Evolutionary conservation across 2,113 vertebrate genomes (phyloP), one percentile per base, ranked within the genome.

Genomic region (Colossoma macropomum): DNA sequence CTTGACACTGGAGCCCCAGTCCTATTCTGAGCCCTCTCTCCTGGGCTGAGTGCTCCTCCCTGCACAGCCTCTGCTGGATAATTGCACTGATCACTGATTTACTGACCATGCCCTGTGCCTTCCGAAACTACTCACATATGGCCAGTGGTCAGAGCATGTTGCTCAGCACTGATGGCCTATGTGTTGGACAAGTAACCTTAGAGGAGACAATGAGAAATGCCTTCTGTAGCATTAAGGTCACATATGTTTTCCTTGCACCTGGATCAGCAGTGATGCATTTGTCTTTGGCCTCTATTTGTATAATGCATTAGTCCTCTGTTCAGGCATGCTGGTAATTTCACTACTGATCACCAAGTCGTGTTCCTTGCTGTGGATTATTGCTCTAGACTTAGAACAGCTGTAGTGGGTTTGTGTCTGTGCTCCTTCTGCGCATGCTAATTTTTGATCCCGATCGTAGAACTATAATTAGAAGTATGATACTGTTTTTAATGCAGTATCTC

Each of bases 21-120:
- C 32, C 50, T 45, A 16, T 15, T n/a, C 41, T n/a, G 23, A n/a
- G 59, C 12, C 32, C 41, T 52, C 19, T 52, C 13, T 65, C 27
- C 32, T 48, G 23, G 45, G 60, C 41, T 25, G 34, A 70, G 34
- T 65, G 38, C n/a, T 12, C 16, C 34, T 62, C n/a, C 23, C 25
- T 28, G 25, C 56, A 63, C 60, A 27, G 54, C 45, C 2, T 54
- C 72, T 15, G 59, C 30, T 79, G 70, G 60, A 25, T 70, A 52
- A 85, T 70, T 84, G 45, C 65, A 45, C 7, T 54, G 56, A 73
- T 81, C 25, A 21, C 56, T 81, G 32, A 77, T 77, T 81, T 77
- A 72, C 66, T 38, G 38, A 27, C 12, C 28, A 71, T 80, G 82
- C 10, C n/a, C 32, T 19, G 25, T 30, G 25, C 15, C 62, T 45